Conservation (phyloP, 2,113 vertebrate genomes). For the Puma concolor region DNA sequence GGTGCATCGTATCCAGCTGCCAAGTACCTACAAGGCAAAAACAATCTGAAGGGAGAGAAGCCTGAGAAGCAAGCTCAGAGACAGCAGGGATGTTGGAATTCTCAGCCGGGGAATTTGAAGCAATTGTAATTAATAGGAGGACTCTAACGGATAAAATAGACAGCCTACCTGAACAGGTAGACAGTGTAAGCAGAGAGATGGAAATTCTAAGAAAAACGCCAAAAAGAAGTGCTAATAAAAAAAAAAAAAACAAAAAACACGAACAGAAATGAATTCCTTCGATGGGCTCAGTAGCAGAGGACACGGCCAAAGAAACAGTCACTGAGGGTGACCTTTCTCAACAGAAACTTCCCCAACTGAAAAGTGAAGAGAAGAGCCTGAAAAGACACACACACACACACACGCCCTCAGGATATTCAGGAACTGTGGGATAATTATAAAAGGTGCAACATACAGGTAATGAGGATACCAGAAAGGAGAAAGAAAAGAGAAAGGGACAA, state of each 20-base stretch:
- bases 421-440: neutral
- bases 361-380: neutral
- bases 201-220: neutral
- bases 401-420: neutral
- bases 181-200: neutral
- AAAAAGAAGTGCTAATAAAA: neutral
- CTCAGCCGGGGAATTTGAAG: neutral
- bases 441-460: neutral
- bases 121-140: neutral
- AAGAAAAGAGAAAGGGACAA: neutral
- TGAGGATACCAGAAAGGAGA: neutral
- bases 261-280: neutral
- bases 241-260: neutral
- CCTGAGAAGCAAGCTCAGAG: neutral
- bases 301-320: neutral
- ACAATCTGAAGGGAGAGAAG: neutral
- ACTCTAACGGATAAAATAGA: neutral
- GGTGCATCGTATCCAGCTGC: neutral
- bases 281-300: no score
- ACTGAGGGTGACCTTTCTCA: neutral
- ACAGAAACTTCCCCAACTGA: neutral
- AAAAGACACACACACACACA: neutral
- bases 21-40: neutral
- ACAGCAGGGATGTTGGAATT: neutral
- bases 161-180: neutral